Percentiles rank a stretch among this genome's conserved stretches.
Evolutionary conservation across 2,113 vertebrate genomes (phyloP).

Genomic region (Scatophagus argus): DNA sequence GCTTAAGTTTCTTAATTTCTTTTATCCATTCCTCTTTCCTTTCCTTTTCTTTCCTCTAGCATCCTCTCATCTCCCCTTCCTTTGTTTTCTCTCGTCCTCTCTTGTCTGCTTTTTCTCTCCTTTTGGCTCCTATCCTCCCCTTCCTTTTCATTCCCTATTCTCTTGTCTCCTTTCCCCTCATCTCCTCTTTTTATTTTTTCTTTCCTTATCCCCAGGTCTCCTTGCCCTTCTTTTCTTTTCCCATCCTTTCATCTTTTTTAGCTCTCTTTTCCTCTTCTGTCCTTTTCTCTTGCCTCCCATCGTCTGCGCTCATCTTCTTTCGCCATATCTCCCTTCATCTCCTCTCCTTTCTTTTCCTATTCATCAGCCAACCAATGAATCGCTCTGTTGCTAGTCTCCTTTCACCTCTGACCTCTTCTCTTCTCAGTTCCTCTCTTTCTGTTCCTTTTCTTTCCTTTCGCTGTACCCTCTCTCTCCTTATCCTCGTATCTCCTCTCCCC

Average conservation of each 20-base stretch:
- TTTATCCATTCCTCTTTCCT: too few species aligned
- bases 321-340: neutral
- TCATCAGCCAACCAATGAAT: too few species aligned
- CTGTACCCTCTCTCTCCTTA: rapidly evolving
- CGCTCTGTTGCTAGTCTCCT: too few species aligned
- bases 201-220: neutral
- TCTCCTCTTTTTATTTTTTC: neutral
- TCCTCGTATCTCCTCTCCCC: neutral
- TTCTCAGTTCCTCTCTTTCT: neutral
- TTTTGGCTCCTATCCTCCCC: neutral
- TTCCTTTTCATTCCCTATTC: neutral
- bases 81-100: neutral
- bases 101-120: neutral
- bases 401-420: neutral
- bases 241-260: neutral
- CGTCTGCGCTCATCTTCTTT: neutral
- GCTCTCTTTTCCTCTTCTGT: neutral
- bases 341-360: neutral
- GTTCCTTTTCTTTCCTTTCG: neutral
- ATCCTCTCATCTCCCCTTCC: neutral
- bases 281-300: neutral
- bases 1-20: neutral
- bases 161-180: neutral
- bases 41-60: neutral
- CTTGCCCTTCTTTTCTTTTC: neutral